Conservation (phyloP, 1,140 invertebrate genomes). For the Mya arenaria region DNA sequence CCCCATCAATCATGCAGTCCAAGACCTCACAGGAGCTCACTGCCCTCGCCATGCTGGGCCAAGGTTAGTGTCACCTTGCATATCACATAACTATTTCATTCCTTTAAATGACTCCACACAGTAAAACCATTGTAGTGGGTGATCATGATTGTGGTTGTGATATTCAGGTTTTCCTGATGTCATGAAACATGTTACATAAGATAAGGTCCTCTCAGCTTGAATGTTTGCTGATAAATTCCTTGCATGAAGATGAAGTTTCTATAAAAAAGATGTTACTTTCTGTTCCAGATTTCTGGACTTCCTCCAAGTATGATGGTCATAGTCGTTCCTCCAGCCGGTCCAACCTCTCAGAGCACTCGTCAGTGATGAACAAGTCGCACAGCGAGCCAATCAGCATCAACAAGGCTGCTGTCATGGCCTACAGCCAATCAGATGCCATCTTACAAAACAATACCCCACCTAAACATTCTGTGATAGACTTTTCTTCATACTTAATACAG, state of each 20-base stretch:
- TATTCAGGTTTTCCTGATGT: no score
- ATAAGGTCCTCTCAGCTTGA: no score
- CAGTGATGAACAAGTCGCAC: conserved; percentile 69
- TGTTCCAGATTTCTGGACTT: conserved; percentile 92
- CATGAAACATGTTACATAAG: no score
- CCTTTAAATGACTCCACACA: no score
- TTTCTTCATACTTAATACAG: conserved; percentile 58
- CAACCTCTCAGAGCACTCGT: conserved; percentile 86
- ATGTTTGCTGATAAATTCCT: no score
- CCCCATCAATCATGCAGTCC: conserved; percentile 86
- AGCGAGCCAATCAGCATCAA: conserved; percentile 77
- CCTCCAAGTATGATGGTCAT: conserved; percentile 83
- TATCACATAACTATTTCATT: no score
- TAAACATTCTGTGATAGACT: conserved; percentile 63
- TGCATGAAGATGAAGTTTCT: no score
- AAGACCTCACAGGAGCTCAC: conserved; percentile 94
- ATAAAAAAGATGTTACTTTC: no score
- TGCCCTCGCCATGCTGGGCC: conserved; percentile 93
- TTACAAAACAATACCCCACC: conserved; percentile 40
- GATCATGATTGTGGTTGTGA: no score
- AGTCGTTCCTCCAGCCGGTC: conserved; percentile 37
- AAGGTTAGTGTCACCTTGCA: no score
- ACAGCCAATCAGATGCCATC: conserved; percentile 49
- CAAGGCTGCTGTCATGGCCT: conserved; percentile 33
- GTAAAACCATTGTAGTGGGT: no score